phyloP scores from a whole-genome alignment of 2,113 vertebrate genomes.

The Glareola pratincola region DNA sequence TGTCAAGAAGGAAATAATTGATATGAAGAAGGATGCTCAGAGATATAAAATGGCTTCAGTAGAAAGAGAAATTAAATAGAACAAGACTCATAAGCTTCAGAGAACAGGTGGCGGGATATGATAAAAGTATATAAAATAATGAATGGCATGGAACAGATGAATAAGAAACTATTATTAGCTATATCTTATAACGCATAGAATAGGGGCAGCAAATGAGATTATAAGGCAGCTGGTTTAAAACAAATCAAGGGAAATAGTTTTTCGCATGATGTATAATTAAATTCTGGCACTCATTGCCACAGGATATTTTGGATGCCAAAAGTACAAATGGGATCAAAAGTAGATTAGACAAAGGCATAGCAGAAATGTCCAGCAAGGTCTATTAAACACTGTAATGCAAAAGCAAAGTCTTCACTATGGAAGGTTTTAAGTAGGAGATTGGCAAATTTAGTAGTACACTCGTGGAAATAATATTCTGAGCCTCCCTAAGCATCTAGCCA shows the following conservation, averaged over 20 bases:
- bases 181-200: not conserved
- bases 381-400: not conserved
- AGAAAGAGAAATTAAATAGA: slow-evolving; percentile 8
- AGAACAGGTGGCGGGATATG: not conserved
- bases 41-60: not conserved
- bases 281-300: not conserved
- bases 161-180: not conserved
- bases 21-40: not conserved
- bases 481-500: not conserved
- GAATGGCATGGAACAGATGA: not conserved
- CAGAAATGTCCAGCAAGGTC: not conserved
- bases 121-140: slow-evolving; percentile 3
- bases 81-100: not conserved
- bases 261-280: not conserved
- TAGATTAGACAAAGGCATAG: not conserved
- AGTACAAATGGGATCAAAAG: slow-evolving; percentile 31
- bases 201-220: not conserved
- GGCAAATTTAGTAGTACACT: not conserved
- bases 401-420: not conserved
- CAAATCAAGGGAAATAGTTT: not conserved
- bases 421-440: not conserved
- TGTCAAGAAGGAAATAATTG: not conserved
- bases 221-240: slow-evolving; percentile 14
- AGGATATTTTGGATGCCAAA: slow-evolving; percentile 19
- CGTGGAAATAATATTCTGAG: not conserved